Conservation (phyloP, 1,140 invertebrate species). For the Heterodera carotae region DNA sequence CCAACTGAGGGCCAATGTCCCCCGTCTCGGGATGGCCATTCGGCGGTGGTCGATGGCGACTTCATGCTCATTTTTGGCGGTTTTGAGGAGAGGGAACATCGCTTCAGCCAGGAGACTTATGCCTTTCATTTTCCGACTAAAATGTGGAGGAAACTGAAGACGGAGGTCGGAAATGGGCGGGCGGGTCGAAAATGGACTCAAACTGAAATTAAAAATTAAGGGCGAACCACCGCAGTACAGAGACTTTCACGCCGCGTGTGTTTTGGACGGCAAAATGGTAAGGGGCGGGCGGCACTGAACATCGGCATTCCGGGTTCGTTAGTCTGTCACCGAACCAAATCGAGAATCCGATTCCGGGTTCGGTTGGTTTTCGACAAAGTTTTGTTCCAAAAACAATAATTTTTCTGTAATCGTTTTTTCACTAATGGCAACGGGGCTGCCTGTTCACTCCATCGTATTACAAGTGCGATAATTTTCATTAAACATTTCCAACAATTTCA, state of each 20-base stretch:
- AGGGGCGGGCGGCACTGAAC: too few relatives aligned
- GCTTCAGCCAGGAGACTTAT: conserved; percentile 80
- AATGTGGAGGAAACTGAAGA: conserved; percentile 52
- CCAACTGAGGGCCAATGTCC: conserved; percentile 74
- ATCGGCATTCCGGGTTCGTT: too few relatives aligned
- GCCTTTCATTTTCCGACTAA: conserved; percentile 74
- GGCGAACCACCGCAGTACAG: conserved; percentile 74
- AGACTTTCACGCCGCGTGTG: conserved; percentile 84
- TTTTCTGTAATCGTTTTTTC: too few relatives aligned
- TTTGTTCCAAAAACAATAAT: too few relatives aligned
- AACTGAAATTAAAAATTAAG: conserved; percentile 48
- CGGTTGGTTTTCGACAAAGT: too few relatives aligned
- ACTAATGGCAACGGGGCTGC: too few relatives aligned
- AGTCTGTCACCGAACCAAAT: too few relatives aligned
- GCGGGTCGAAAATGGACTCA: too few relatives aligned
- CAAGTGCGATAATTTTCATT: not conserved
- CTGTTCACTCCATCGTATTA: too few relatives aligned
- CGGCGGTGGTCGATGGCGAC: conserved; percentile 78
- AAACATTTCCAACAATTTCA: not conserved
- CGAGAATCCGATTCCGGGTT: too few relatives aligned
- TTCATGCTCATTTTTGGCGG: conserved; percentile 89
- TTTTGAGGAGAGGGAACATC: conserved; percentile 75
- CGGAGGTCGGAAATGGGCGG: conserved; percentile 57
- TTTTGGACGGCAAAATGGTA: conserved; percentile 74
- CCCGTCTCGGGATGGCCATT: conserved; percentile 82